These are phyloP conservation scores for Molorchus minor DNA, from an alignment of 2,888 invertebrate species.

Conservation along the genomic window DNA sequence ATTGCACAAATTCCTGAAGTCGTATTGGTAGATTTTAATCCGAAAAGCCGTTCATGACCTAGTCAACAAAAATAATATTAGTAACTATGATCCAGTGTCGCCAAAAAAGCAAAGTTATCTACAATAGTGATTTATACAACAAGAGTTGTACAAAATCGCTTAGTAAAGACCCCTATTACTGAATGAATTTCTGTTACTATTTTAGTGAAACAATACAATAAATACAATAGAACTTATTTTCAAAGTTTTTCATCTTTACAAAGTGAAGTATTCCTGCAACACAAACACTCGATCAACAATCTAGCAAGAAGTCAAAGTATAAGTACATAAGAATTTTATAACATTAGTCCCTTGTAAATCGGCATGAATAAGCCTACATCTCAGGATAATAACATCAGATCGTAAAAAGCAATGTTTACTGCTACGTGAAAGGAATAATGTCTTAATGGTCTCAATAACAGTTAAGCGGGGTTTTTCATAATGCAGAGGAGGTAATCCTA, in stretches of 20 bases:
- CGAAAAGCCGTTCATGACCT: constrained; percentile 28
- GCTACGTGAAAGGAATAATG: constrained; percentile 44
- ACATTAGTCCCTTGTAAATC: constrained; percentile 24
- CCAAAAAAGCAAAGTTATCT: neutral
- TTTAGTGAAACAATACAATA: no score
- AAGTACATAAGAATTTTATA: constrained; percentile 21
- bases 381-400: constrained; percentile 36
- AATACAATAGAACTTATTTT: no score
- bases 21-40: neutral
- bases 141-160: neutral
- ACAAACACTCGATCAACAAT: neutral
- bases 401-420: constrained; percentile 33
- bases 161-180: no score
- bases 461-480: constrained; percentile 35
- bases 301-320: constrained; percentile 7
- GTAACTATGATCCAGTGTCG: constrained; percentile 5
- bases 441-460: constrained; percentile 47
- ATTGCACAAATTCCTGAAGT: neutral
- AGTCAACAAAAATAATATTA: constrained; percentile 36
- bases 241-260: neutral
- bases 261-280: neutral
- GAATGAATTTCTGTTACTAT: no score
- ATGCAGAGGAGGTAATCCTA: constrained; percentile 28
- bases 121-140: neutral
- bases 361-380: constrained; percentile 37